Percentiles rank a stretch among this genome's conserved stretches.
These are phyloP conservation scores for Schizaphis graminum DNA, from an alignment of 2,888 invertebrate genomes.

Conservation along the genomic window DNA sequence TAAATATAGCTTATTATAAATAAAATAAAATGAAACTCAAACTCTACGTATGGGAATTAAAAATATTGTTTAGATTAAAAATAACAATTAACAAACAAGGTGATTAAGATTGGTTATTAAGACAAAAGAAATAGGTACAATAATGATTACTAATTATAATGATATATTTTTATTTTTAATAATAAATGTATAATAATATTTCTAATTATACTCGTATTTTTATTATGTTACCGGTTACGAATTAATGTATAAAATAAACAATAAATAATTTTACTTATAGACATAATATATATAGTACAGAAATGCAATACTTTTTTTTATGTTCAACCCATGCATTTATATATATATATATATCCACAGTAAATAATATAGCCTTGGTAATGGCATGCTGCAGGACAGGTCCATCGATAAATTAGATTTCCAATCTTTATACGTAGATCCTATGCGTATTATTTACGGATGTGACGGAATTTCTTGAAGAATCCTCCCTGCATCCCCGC, in stretches of 20 bases:
- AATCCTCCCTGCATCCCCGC: neutral
- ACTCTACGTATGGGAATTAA: neutral
- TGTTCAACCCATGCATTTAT: neutral
- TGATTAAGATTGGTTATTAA: neutral
- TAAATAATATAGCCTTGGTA: neutral
- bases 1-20: neutral
- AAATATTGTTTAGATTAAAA: neutral
- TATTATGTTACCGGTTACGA: neutral
- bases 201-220: neutral
- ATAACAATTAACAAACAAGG: neutral
- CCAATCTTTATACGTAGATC: slow-evolving; percentile 21
- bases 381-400: neutral
- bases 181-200: neutral
- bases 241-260: neutral
- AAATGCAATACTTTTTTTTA: neutral
- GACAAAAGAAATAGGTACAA: neutral
- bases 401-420: slow-evolving; percentile 54
- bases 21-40: neutral
- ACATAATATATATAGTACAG: neutral
- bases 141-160: neutral
- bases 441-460: slow-evolving; percentile 24
- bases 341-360: neutral
- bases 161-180: neutral
- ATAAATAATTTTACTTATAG: neutral
- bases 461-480: slow-evolving; percentile 38